Evolutionary conservation across 1,140 invertebrate species (phyloP), one percentile per base, ranked within the genome.

Genomic region (Trachelipus rathkii): DNA sequence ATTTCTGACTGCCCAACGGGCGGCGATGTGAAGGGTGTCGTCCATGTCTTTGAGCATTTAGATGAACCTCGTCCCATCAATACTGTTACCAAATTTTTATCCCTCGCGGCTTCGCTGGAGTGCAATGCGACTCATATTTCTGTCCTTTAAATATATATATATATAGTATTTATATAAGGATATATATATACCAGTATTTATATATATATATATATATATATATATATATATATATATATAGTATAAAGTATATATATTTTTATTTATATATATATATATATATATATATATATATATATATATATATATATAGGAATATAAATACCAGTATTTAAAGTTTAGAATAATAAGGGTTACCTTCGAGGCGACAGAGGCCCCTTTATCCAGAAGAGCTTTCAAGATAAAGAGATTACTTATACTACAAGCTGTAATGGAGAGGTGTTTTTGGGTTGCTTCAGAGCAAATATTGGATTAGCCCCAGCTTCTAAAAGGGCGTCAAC

Each of bases 361-460:
- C 6, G 33, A 33, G 33, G 33, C 33, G 6, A 33, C 33, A 33
- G 33, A 33, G 2, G 80, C 76, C 74, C 86, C 86, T 78, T 86
- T 80, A 11, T 85, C 80, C 8, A 87, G 68, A 0, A 87, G 82
- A 75, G 79, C 85, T 67, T 84, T 78, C 0, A 84, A 82, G 0
- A 87, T 82, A 15, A 81, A 50, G 9, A 82, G 78, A 78, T 87
- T 84, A 71, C 87, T 84, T 77, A 86, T 86, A 71, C 85, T 81
- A 0, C 85, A 83, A 0, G 86, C 86, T n/a, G 74, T 84, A 83
- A 79, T 87, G 87, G 2, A 87, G 80, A 7, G 86, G 85, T 11
- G 86, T 86, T 83, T 85, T 85, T 33, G 83, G 83, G n/a, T 84
- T 81, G 9, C 77, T 75, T 87, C 85, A n/a, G 72, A 53, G 11